These are phyloP conservation scores for Mastomys natalensis DNA, from an alignment of 2,113 vertebrate species.

Conservation along the genomic window DNA sequence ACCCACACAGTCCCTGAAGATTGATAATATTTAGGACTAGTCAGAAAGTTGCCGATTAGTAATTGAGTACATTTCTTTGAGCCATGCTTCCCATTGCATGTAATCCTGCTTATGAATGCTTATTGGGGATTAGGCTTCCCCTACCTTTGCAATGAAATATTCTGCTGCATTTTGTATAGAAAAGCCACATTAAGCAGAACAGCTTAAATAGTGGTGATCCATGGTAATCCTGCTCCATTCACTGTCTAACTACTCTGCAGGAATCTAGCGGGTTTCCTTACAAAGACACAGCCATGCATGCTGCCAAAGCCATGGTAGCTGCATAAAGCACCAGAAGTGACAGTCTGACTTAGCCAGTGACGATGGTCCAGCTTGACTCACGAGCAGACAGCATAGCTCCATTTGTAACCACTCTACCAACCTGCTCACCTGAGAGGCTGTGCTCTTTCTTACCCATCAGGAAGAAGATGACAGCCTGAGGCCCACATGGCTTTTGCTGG, in stretches of 20 bases:
- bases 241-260: background rate
- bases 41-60: background rate
- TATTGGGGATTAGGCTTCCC: background rate
- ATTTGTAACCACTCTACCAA: background rate
- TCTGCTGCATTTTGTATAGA: constrained; percentile 18
- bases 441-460: background rate
- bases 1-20: background rate
- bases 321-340: background rate
- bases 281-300: background rate
- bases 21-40: background rate
- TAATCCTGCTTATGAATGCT: background rate
- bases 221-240: background rate
- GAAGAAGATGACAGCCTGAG: background rate
- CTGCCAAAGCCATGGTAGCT: background rate
- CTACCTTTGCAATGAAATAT: constrained; percentile 16
- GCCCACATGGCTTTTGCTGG: background rate
- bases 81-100: background rate
- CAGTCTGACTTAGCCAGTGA: background rate
- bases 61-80: background rate
- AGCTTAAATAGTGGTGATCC: background rate
- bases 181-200: background rate
- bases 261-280: background rate
- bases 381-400: background rate
- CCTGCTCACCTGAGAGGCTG: background rate
- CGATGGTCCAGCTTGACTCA: background rate